Percentiles rank a stretch among this genome's conserved stretches.
These are phyloP conservation scores for Erannis defoliaria DNA, from an alignment of 2,888 invertebrate genomes.

Conservation along the genomic window DNA sequence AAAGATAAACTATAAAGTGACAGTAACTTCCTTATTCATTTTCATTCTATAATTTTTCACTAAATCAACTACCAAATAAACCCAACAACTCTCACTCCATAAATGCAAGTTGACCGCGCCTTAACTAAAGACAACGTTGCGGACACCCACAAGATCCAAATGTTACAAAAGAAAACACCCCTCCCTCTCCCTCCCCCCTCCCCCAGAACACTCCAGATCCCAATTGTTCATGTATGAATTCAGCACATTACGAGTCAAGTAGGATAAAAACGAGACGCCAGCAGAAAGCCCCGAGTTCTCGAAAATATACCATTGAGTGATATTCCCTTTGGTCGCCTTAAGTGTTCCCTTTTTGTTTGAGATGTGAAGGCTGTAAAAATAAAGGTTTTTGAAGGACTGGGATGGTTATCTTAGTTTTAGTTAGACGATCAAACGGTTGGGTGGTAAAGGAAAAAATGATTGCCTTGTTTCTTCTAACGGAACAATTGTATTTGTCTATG, in stretches of 20 bases:
- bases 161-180: constrained; percentile 72
- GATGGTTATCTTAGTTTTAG: constrained; percentile 34
- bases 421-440: constrained; percentile 29
- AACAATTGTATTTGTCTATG: neutral
- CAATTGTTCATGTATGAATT: constrained; percentile 90
- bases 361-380: constrained; percentile 40
- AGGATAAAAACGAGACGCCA: constrained; percentile 85
- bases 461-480: neutral
- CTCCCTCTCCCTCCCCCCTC: constrained; percentile 48
- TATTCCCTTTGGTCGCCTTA: constrained; percentile 65
- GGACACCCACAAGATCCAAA: constrained; percentile 58
- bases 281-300: constrained; percentile 71
- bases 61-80: neutral
- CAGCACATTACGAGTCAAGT: constrained; percentile 90
- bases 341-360: constrained; percentile 50
- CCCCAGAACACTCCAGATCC: constrained; percentile 71
- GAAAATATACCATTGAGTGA: constrained; percentile 76
- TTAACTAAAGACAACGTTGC: constrained; percentile 50
- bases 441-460: neutral
- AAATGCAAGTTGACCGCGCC: constrained; percentile 51
- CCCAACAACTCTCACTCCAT: constrained; percentile 35
- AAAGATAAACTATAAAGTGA: neutral
- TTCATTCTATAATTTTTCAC: neutral
- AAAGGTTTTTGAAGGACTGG: constrained; percentile 34
- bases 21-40: neutral